phyloP scores from a whole-genome alignment of 1,140 invertebrate species.

The Schlechtendalia chinensis region DNA sequence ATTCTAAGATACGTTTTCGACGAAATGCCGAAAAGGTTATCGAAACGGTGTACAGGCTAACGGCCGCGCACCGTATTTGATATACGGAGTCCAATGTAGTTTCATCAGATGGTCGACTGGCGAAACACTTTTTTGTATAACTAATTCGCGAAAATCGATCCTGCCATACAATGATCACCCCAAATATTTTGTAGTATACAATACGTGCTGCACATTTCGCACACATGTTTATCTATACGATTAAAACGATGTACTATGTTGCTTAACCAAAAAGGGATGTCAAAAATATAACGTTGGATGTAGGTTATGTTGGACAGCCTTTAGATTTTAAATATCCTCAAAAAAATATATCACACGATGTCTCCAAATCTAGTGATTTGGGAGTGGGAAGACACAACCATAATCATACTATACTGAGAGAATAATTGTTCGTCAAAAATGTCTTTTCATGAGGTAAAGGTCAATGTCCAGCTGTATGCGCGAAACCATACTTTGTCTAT shows the following conservation, averaged over 20 bases:
- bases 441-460: too few relatives aligned
- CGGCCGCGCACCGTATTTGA: not conserved
- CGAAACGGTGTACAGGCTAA: not conserved
- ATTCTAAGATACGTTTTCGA: not conserved
- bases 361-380: too few relatives aligned
- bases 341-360: too few relatives aligned
- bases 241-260: too few relatives aligned
- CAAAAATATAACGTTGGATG: not conserved
- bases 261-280: not conserved
- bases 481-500: too few relatives aligned
- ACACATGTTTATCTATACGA: not conserved
- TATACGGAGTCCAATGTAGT: slow-evolving; percentile 17
- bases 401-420: too few relatives aligned
- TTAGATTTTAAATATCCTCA: too few relatives aligned
- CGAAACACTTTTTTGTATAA: not conserved
- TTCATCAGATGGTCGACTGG: not conserved
- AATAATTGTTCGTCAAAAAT: too few relatives aligned
- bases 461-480: too few relatives aligned
- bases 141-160: slow-evolving; percentile 8
- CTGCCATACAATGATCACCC: not conserved
- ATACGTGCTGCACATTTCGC: not conserved
- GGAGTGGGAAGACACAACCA: too few relatives aligned
- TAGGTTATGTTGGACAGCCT: too few relatives aligned
- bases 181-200: not conserved
- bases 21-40: slow-evolving; percentile 14